phyloP scores from a whole-genome alignment of 2,888 invertebrate species.

The Criorhina ranunculi region DNA sequence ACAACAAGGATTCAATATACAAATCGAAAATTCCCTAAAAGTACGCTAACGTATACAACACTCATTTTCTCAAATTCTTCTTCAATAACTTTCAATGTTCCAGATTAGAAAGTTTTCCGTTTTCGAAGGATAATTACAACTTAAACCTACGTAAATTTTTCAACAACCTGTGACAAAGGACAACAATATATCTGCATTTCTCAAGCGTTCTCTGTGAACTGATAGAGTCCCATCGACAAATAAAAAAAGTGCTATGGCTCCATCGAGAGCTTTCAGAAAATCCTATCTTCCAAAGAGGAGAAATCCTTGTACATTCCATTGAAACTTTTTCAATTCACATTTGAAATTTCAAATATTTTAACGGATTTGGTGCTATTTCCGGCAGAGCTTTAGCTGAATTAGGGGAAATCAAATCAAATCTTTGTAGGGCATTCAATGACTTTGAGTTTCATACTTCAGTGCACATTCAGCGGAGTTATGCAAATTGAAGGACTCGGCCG shows the following conservation, averaged over 20 bases:
- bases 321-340: conserved; percentile 7
- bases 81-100: conserved; percentile 15
- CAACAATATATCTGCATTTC: not conserved
- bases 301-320: conserved; percentile 18
- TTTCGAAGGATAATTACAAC: not conserved
- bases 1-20: conserved; percentile 18
- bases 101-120: not conserved
- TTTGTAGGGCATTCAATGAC: conserved; percentile 42
- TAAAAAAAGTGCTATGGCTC: not conserved
- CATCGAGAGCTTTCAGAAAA: not conserved
- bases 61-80: conserved; percentile 29
- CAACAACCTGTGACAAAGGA: not conserved
- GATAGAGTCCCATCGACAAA: conserved; percentile 6
- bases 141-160: not conserved
- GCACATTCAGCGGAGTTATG: conserved; percentile 66
- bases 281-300: not conserved
- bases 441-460: conserved; percentile 56
- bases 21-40: conserved; percentile 44
- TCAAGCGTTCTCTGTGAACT: conserved; percentile 16
- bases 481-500: conserved; percentile 59
- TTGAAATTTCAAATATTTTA: conserved; percentile 59
- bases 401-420: conserved; percentile 11
- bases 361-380: conserved; percentile 36
- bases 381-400: conserved; percentile 63
- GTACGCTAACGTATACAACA: conserved; percentile 51